A percentile compares a stretch with the other conserved stretches of the same genome.
These are phyloP conservation scores for Acrossocheilus wenchowensis DNA, from an alignment of 2,797 vertebrate species.

Conservation along the genomic window DNA sequence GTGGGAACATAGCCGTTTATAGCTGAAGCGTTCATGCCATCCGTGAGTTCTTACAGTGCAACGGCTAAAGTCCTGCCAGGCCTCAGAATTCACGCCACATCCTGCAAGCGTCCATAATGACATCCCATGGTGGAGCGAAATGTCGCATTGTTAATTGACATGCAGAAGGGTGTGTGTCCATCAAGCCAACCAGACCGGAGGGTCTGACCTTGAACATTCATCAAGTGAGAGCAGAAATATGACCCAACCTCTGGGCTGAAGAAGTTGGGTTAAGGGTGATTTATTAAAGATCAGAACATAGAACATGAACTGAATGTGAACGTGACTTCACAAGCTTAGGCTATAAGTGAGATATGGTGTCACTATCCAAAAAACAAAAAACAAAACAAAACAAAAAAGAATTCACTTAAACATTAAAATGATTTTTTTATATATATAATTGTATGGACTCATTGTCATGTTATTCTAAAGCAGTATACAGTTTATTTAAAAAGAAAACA, in stretches of 20 bases:
- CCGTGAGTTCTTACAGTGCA: slow-evolving; percentile 22
- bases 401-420: neutral
- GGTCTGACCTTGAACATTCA: slow-evolving; percentile 5
- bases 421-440: neutral
- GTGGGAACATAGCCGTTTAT: slow-evolving; percentile 32
- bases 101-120: slow-evolving; percentile 29
- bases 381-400: neutral
- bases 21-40: slow-evolving; percentile 38
- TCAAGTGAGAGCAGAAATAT: neutral
- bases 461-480: neutral
- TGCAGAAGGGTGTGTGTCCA: slow-evolving; percentile 17
- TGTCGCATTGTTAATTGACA: slow-evolving; percentile 28
- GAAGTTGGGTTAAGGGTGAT: neutral
- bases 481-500: too few species aligned
- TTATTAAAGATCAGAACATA: neutral
- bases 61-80: slow-evolving; percentile 30
- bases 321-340: neutral
- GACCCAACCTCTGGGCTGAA: neutral
- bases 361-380: neutral
- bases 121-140: slow-evolving; percentile 43
- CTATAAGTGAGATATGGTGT: neutral
- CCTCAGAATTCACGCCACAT: slow-evolving; percentile 41
- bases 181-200: slow-evolving; percentile 16
- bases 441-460: neutral
- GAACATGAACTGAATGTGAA: neutral